Conservation (phyloP, 1,140 invertebrate genomes). For the Coptotermes formosanus region DNA sequence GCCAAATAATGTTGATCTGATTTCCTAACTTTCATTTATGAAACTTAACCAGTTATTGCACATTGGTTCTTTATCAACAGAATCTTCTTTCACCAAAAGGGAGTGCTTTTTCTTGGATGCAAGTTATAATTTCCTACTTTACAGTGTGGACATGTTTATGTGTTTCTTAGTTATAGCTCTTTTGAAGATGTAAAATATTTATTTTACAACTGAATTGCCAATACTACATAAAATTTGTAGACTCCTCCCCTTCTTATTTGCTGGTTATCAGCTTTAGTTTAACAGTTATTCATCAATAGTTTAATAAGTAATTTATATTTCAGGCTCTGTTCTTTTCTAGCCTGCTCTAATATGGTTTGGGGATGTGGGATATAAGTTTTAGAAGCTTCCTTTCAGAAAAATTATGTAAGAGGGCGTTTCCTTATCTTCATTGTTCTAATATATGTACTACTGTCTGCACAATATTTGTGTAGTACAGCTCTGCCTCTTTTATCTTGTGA, state of each 20-base stretch:
- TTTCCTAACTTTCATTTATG: no score
- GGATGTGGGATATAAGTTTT: not conserved
- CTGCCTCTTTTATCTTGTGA: not conserved
- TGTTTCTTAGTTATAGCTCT: not conserved
- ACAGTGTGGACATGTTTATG: not conserved
- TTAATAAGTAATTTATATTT: not conserved
- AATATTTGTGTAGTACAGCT: not conserved
- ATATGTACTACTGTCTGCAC: not conserved
- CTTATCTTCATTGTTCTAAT: slow-evolving; percentile 7
- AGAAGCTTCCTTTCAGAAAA: slow-evolving; percentile 9
- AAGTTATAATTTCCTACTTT: not conserved
- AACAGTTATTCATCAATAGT: not conserved
- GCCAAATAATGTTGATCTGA: no score
- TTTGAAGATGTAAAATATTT: not conserved
- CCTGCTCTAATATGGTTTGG: not conserved
- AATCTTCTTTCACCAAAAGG: not conserved
- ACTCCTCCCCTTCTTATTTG: not conserved
- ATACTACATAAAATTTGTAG: not conserved
- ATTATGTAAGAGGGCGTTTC: not conserved
- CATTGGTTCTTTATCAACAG: not conserved
- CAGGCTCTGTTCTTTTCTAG: not conserved
- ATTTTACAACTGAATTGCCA: not conserved
- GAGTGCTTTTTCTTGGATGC: not conserved
- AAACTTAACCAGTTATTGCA: not conserved
- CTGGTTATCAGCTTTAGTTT: not conserved